Evolutionary conservation across 1,140 invertebrate species (phyloP).

Genomic region (Apis laboriosa): DNA sequence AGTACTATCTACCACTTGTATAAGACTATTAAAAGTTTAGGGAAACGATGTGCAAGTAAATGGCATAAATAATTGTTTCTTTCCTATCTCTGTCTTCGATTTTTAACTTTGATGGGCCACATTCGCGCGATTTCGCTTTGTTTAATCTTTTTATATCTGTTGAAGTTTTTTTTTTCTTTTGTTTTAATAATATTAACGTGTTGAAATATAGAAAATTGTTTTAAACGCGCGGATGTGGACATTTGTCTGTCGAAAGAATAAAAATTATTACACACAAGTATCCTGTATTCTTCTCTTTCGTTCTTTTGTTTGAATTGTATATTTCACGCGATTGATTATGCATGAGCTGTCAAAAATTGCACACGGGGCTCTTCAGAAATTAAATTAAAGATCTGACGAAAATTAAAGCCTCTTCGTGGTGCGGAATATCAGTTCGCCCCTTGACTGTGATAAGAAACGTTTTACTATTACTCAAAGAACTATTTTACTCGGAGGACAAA

Average conservation of each 20-base stretch:
- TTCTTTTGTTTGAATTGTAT: neutral
- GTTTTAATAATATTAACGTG: neutral
- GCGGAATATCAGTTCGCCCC: constrained; percentile 63
- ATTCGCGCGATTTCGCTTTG: neutral
- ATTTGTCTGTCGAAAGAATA: neutral
- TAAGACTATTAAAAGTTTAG: constrained; percentile 47
- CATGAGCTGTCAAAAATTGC: constrained; percentile 10
- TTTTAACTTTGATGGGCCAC: neutral
- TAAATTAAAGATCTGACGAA: constrained; percentile 1
- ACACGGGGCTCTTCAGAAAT: neutral
- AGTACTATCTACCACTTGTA: constrained; percentile 58
- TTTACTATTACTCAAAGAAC: constrained; percentile 53
- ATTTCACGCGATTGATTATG: neutral
- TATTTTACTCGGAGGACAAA: constrained; percentile 44
- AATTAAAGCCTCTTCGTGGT: constrained; percentile 48
- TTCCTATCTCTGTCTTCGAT: constrained; percentile 18
- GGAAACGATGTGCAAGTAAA: constrained; percentile 43
- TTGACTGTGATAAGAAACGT: constrained; percentile 79
- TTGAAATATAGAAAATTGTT: neutral
- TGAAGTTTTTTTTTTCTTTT: neutral
- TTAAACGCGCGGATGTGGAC: neutral
- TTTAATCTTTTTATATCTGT: neutral
- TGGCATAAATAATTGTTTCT: constrained; percentile 49
- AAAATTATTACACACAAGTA: no score
- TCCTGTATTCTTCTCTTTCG: no score